Evolutionary conservation across 2,888 invertebrate species (phyloP), one percentile per base, ranked within the genome.

Genomic region (Phaedon cochleariae): DNA sequence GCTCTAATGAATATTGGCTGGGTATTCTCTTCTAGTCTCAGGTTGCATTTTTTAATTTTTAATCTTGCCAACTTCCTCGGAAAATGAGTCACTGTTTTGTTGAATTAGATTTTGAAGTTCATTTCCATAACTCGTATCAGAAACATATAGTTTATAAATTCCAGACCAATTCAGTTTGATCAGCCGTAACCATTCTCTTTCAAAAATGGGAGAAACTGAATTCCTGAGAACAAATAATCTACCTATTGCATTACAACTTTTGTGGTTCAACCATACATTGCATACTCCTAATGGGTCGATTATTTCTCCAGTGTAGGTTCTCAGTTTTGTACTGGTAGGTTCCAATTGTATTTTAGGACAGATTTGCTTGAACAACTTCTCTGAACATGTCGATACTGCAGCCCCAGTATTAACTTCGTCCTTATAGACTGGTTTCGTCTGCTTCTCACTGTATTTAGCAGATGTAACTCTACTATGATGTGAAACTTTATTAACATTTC

Each of bases 271-370:
- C 4, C 22, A 4, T 7, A 52, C 52, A 52, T 52, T 7, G 15
- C 26, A 22, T 26, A 26, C 51, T 48, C 59, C 59, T 9, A 49
- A 4, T 17, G 59, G 49, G 12, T 31, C 17, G 18, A 59, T 20
- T 12, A 29, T 37, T 51, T 59, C 31, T 10, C 49, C 49, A 10
- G 49, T 59, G 51, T 59, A 49, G 4, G 59, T 59, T 1, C 31
- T 48, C 2, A 59, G 45, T 29, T 26, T 12, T 29, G 49, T 49
- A 9, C n/a, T 48, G 48, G 59, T 59, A 15, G 45, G 15, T 29
- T 48, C 12, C 5, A 49, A 18, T 59, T 18, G 1, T 49, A 15
- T 20, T 9, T 29, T 48, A 1, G 26, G 18, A 10, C 31, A 17
- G 5, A 59, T 17, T 49, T 59, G 26, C 18, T 51, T 22, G 12